These are phyloP conservation scores for Palythoa grandiflora DNA, from an alignment of 92 coral and sea anemone species.

Conservation along the genomic window DNA sequence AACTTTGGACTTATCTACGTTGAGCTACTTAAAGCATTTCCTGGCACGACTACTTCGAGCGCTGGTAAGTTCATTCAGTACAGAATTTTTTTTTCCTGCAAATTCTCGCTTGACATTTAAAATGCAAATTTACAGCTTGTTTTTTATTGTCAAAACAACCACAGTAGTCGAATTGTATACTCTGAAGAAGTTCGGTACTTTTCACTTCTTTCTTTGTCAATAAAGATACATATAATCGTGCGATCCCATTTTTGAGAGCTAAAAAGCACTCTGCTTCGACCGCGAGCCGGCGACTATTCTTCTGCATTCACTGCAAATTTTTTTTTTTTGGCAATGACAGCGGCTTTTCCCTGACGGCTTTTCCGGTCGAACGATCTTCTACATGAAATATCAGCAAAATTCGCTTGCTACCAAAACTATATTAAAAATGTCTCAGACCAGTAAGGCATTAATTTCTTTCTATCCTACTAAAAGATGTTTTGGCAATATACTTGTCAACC, in stretches of 20 bases:
- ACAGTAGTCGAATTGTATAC: slow-evolving; percentile 22
- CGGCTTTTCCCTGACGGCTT: slow-evolving; percentile 39
- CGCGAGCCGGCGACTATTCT: slow-evolving; percentile 7
- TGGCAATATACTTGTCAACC: neutral
- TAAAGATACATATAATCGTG: neutral
- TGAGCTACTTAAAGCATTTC: slow-evolving; percentile 78
- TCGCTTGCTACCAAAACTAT: neutral
- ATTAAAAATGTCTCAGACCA: neutral
- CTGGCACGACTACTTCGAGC: slow-evolving; percentile 20
- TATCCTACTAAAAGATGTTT: neutral
- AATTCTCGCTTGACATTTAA: neutral
- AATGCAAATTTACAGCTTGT: slow-evolving; percentile 12
- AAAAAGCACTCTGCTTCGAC: neutral
- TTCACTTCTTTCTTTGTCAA: neutral
- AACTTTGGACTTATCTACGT: slow-evolving; percentile 95
- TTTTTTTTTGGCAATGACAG: slow-evolving; percentile 4
- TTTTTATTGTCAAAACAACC: slow-evolving; percentile 24
- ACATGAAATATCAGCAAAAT: neutral
- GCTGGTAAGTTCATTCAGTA: slow-evolving; percentile 6
- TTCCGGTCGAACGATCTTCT: slow-evolving; percentile 38
- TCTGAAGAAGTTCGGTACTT: neutral
- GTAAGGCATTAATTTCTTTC: neutral
- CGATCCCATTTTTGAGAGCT: neutral
- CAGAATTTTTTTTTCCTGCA: neutral
- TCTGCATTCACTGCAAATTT: neutral